phyloP scores from a whole-genome alignment of 2,888 invertebrate species.

The Epinotia nisella region DNA sequence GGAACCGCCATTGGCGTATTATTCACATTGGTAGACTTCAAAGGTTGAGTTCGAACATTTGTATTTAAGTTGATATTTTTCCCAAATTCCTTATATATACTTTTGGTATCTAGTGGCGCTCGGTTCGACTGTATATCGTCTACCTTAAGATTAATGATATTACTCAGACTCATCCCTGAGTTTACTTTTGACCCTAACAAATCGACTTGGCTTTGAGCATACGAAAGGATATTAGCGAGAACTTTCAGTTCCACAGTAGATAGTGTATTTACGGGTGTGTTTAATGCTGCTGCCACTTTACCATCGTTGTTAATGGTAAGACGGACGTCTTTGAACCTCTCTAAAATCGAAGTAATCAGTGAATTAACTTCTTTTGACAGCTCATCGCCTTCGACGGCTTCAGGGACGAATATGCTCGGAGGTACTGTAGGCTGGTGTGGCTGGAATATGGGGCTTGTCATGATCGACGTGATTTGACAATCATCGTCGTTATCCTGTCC shows the following conservation, averaged over 20 bases:
- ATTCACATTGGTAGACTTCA: not conserved
- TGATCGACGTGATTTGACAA: conserved; percentile 29
- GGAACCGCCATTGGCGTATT: not conserved
- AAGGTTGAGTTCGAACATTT: not conserved
- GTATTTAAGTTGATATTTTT: conserved; percentile 4
- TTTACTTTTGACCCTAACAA: conserved; percentile 26
- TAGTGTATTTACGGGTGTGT: conserved; percentile 47
- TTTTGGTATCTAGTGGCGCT: conserved; percentile 12
- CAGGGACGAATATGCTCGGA: conserved; percentile 6
- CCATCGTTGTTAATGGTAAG: conserved; percentile 48
- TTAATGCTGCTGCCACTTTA: conserved; percentile 48
- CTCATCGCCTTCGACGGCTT: conserved; percentile 1
- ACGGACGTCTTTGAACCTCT: conserved; percentile 50
- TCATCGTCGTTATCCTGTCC: conserved; percentile 17
- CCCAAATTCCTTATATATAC: conserved; percentile 16
- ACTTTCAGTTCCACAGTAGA: conserved; percentile 52
- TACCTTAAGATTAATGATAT: conserved; percentile 34
- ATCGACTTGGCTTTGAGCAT: conserved; percentile 51
- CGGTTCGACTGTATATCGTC: conserved; percentile 14
- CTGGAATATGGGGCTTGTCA: not conserved
- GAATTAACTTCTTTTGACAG: conserved; percentile 32
- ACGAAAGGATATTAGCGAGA: conserved; percentile 51
- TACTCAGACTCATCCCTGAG: conserved; percentile 32
- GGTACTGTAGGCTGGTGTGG: not conserved
- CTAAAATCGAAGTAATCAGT: conserved; percentile 46